Evolutionary conservation across 1,140 invertebrate species (phyloP), one percentile per base, ranked within the genome.

Genomic region (Diploscapter pachys): DNA sequence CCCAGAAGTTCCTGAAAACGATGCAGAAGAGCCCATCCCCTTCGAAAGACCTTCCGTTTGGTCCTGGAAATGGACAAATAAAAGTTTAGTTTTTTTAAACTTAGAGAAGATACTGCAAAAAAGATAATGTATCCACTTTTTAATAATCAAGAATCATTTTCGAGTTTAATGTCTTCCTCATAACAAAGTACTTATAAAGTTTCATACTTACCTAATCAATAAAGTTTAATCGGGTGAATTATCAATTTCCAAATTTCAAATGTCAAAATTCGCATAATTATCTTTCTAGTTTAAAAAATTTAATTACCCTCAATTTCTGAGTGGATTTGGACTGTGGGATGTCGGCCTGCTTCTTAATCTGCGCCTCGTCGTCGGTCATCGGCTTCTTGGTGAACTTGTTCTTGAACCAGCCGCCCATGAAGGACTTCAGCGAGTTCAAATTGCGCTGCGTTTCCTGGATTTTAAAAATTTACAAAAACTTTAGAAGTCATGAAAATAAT

Each of bases 361-460:
- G 51, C 5, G 72, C 66, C 52, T 81, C 80, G 51, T 71, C 69
- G 31, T 31, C 31, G 31, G 31, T 31, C 31, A 31, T 69, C 49
- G 80, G 79, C 63, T 79, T 80, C 48, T 73, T 76, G 6, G 80
- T 76, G 59, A 85, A 82, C 66, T 82, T 83, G 57, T 86, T 85
- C 75, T 85, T 85, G 56, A 85, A 83, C 52, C 84, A 79, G n/a
- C 83, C 83, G n/a, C 84, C 85, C 61, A 85, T 85, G 8, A 86
- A 73, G n/a, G 80, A 82, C 87, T 96, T 96, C 70, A 97, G 93
- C 57, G 92, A 92, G 88, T 94, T 95, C 63, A 98, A 90, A 88
- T 96, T 93, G 84, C 93, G 93, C 82, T 97, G 94, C 80, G 93
- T 95, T 75, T 91, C 91, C 75, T 92, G 90, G 63, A 95, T 87